Evolutionary conservation across 2,797 vertebrate genomes (phyloP).

Genomic region (Sebastes oblongus): DNA sequence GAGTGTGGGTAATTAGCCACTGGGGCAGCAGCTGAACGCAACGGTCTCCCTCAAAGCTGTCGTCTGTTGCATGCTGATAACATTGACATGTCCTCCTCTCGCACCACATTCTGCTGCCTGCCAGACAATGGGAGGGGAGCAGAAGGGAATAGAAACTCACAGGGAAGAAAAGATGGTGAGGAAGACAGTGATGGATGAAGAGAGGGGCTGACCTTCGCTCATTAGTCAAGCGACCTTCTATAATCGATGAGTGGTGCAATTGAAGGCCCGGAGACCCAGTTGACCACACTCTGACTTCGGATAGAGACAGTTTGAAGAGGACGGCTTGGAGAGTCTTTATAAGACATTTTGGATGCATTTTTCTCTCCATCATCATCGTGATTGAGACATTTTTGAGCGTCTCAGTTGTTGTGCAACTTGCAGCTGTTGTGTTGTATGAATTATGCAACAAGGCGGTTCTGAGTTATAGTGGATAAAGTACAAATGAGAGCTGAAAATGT

Average conservation of each 20-base stretch:
- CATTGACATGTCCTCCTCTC: constrained; percentile 70
- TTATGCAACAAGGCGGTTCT: neutral
- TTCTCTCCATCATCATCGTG: neutral
- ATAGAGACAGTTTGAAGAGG: constrained; percentile 3
- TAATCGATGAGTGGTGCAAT: constrained; percentile 58
- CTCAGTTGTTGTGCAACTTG: neutral
- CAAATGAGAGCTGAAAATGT: neutral
- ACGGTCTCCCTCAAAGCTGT: constrained; percentile 63
- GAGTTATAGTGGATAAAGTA: neutral
- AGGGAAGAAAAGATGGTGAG: constrained; percentile 33
- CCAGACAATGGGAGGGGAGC: constrained; percentile 42
- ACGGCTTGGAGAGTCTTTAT: neutral
- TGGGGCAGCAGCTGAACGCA: constrained; percentile 63
- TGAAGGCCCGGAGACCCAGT: constrained; percentile 26
- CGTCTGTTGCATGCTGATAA: constrained; percentile 77
- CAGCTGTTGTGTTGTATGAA: neutral
- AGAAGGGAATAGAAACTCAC: constrained; percentile 16
- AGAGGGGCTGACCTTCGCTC: constrained; percentile 62
- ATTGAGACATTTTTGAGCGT: neutral
- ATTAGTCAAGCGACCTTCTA: constrained; percentile 61
- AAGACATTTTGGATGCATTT: neutral
- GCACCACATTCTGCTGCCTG: constrained; percentile 36
- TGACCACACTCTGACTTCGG: constrained; percentile 30
- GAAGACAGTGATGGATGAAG: constrained; percentile 69
- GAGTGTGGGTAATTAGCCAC: constrained; percentile 71